phyloP scores from a whole-genome alignment of 2,797 vertebrate genomes.

The Vireo griseus region DNA sequence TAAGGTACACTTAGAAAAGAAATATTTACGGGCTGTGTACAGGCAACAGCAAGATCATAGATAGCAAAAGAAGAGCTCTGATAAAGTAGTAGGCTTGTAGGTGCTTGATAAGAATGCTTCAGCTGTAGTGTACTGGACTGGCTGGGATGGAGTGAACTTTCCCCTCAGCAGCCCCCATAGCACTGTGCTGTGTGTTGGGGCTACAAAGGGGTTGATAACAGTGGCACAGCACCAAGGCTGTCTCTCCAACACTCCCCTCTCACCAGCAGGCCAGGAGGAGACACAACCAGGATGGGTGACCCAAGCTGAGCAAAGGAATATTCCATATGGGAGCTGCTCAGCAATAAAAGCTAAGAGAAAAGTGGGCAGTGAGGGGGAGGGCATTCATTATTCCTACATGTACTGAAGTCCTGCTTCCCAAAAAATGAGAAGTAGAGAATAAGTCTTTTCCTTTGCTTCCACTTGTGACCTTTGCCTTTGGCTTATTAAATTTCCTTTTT shows the following conservation, averaged over 20 bases:
- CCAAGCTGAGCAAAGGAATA: not conserved
- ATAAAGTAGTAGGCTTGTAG: not conserved
- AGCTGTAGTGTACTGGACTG: not conserved
- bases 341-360: not conserved
- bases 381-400: rapidly evolving
- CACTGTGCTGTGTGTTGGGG: not conserved
- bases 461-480: not conserved
- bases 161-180: not conserved
- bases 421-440: not conserved
- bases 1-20: not conserved
- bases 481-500: not conserved
- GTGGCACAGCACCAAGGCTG: not conserved
- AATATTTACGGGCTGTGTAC: not conserved
- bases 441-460: not conserved
- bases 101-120: not conserved
- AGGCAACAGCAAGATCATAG: not conserved
- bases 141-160: not conserved
- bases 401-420: not conserved
- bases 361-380: rapidly evolving
- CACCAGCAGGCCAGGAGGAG: not conserved
- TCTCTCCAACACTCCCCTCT: not conserved
- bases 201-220: not conserved
- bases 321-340: not conserved
- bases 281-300: not conserved
- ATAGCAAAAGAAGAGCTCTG: not conserved